These are phyloP conservation scores for Oophaga pumilio DNA, from an alignment of 2,113 vertebrate genomes.

Conservation along the genomic window DNA sequence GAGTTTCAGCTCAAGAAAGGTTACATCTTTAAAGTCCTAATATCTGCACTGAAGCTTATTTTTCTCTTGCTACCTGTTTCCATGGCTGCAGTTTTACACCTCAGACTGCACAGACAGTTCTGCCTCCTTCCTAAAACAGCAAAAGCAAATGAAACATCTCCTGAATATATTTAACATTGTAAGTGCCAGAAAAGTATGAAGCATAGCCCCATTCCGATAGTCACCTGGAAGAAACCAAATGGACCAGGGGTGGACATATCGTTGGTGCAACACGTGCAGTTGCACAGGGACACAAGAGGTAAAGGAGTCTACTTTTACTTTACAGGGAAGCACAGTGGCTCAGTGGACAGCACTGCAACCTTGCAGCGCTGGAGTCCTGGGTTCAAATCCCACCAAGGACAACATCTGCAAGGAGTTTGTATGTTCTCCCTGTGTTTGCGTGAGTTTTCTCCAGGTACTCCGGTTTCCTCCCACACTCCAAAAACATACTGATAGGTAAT, in stretches of 20 bases:
- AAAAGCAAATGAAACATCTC: constrained; percentile 10
- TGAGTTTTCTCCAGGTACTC: too few species aligned
- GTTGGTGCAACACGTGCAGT: too few species aligned
- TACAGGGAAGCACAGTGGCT: too few species aligned
- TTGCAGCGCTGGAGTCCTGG: too few species aligned
- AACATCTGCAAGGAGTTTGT: too few species aligned
- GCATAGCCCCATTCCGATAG: background rate
- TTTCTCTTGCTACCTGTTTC: constrained; percentile 47
- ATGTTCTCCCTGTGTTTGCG: too few species aligned
- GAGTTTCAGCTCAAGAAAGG: constrained; percentile 44
- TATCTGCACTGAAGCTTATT: constrained; percentile 48
- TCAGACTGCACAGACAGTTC: constrained; percentile 35
- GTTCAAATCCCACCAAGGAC: too few species aligned
- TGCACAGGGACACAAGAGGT: too few species aligned
- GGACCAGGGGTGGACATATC: background rate
- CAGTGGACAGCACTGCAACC: too few species aligned
- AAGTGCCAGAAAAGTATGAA: background rate
- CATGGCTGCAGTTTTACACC: constrained; percentile 20
- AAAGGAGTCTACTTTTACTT: too few species aligned
- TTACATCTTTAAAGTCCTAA: constrained; percentile 50
- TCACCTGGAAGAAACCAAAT: background rate
- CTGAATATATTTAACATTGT: constrained; percentile 25
- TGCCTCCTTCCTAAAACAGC: constrained; percentile 47
- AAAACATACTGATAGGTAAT: too few species aligned
- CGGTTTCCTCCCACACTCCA: too few species aligned